These are phyloP conservation scores for Periparus ater DNA, from an alignment of 2,797 vertebrate genomes.

Conservation along the genomic window DNA sequence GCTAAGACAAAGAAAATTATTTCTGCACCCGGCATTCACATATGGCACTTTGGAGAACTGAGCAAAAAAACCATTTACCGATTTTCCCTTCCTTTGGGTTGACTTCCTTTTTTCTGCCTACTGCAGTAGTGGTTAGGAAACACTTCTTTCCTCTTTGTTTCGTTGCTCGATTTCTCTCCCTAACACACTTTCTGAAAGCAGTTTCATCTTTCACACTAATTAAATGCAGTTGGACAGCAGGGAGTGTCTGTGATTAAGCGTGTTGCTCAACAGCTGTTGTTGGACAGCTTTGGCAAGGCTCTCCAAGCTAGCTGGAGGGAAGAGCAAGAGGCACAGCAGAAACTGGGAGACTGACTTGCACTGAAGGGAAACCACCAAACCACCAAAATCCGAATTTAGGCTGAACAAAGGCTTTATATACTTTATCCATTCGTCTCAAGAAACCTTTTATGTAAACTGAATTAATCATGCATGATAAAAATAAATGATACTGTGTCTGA, in stretches of 20 bases:
- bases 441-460: conserved; percentile 50
- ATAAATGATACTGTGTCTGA: conserved; percentile 55
- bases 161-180: background rate
- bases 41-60: accelerated
- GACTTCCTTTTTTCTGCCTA: background rate
- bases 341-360: background rate
- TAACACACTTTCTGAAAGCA: background rate
- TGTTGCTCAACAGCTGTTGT: conserved; percentile 34
- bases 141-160: background rate
- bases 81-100: background rate
- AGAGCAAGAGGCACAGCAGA: background rate
- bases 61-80: background rate
- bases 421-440: conserved; percentile 28
- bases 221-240: conserved; percentile 45
- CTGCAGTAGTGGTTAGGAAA: background rate
- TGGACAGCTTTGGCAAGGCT: conserved; percentile 50
- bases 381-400: conserved; percentile 39
- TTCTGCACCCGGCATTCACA: background rate
- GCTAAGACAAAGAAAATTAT: accelerated
- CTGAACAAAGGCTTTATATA: conserved; percentile 27
- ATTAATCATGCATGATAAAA: conserved; percentile 56
- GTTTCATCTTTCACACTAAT: conserved; percentile 5
- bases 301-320: background rate
- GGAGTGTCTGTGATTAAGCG: conserved; percentile 13
- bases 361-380: background rate